Base-by-base conservation (phyloP, 2,797 vertebrate genomes). In the Diplodus puntazzo region DNA sequence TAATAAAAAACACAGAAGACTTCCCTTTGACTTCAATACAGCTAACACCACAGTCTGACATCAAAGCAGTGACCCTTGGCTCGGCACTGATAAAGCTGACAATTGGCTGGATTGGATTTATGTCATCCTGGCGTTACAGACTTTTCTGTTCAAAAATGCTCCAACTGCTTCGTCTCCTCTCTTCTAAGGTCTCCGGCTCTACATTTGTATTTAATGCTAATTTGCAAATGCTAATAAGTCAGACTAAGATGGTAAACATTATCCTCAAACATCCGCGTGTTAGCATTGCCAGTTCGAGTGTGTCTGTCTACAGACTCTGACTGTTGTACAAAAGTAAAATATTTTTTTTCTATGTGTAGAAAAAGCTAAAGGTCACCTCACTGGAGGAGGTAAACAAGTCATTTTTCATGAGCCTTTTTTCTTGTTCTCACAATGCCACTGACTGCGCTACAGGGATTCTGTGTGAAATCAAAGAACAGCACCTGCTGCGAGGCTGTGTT, bases 401-500 rank as follows among this genome's bases (percentile, higher is more conserved):
- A 50, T 73, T 72, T 72, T 69, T 80, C 49, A 67, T 83, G 53
- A 63, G 52, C 5, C 23, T 52, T 85, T 34, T 67, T n/a, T 42
- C 39, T 60, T 54, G 9, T 59, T 62, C 65, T 30, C 34, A 27
- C 25, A 21, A 52, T 21, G 27, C 10, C 54, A 27, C 30, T 30
- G 70, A 57, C 43, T 5, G 57, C 43, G 34, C 8, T 17, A 27
- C 7, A 34, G 46, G 1, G 23, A 43, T 18, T 71, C 17, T 45
- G 21, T 52, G 46, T 73, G 46, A 58, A 75, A 71, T 70, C 34
- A 62, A 57, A 66, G 48, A 73, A 18, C 5, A 21, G 30, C 60
- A 21, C 13, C 13, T 42, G 1, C 23, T 4, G 20, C 16, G 3
- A 9, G 2, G 20, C 16, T 49, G 42, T 25, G 10, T 62, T 25